phyloP scores from a whole-genome alignment of 1,140 invertebrate genomes.

The Zophobas atratus region DNA sequence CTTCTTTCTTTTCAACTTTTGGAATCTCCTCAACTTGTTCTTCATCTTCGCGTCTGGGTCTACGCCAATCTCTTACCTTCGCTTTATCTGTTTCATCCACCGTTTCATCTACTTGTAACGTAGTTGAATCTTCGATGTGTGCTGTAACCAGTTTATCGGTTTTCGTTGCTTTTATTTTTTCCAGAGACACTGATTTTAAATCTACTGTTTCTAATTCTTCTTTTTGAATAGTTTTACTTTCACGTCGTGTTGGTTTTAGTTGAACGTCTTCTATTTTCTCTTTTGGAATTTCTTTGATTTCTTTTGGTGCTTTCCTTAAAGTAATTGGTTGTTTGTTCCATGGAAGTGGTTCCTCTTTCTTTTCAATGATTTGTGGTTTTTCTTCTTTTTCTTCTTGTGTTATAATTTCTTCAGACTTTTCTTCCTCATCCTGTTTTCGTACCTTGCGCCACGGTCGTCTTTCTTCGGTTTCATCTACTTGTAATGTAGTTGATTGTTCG shows the following conservation, averaged over 20 bases:
- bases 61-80: conserved; percentile 52
- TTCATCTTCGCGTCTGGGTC: conserved; percentile 56
- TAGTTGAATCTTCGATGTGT: conserved; percentile 67
- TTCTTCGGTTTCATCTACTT: conserved; percentile 53
- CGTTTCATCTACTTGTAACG: conserved; percentile 57
- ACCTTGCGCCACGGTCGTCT: conserved; percentile 41
- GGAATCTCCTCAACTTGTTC: conserved; percentile 53
- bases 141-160: conserved; percentile 61
- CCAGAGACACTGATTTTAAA: conserved; percentile 64
- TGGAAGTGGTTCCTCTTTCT: conserved; percentile 61
- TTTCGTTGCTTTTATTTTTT: conserved; percentile 63
- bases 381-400: conserved; percentile 56
- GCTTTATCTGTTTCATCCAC: conserved; percentile 49
- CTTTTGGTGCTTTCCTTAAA: conserved; percentile 61
- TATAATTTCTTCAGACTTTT: conserved; percentile 12
- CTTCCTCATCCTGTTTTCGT: conserved; percentile 13
- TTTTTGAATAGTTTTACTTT: conserved; percentile 64
- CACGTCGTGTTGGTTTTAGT: conserved; percentile 71
- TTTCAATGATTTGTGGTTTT: conserved; percentile 58
- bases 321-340: conserved; percentile 67
- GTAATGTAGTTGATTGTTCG: conserved; percentile 60
- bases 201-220: conserved; percentile 67
- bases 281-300: conserved; percentile 64
- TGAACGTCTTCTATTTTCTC: conserved; percentile 68
- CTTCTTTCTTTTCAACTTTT: conserved; percentile 51